Base-by-base conservation (phyloP, 2,888 invertebrate species). In the Drosophila algonquin region DNA sequence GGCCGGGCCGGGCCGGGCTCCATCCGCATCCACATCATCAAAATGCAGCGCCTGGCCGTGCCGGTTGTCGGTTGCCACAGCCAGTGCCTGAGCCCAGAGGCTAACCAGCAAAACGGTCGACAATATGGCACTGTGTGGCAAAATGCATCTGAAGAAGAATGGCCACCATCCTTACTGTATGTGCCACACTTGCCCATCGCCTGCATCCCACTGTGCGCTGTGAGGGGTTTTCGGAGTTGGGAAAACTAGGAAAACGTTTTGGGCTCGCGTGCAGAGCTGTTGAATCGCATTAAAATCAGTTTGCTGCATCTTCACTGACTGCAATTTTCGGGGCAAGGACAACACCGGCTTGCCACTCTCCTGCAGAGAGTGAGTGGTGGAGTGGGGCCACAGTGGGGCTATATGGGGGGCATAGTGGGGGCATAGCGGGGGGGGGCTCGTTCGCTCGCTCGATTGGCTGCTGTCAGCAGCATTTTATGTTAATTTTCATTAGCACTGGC, bases 391-490 rank as follows among this genome's bases (percentile, higher is more conserved):
- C 3, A 21, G 32, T 35, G 27, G 9, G 55, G 21, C 21, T 3
- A 21, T 7, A 21, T 12, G 7, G 40, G 35, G 24, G 21, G 0
- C 0, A 24, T 24, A 5, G 21, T 21, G 40, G 35, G 24, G 21
- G 4, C 3, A 24, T 5, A 5, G 21, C 3, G 24, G 24, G 24
- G 24, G 24, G 24, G 24, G 24, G 5, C 5, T 24, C 24, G 24
- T 5, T 24, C 24, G 24, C 53, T 73, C 81, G 88, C 86, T 86
- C 84, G 83, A 88, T 84, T 84, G 88, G 88, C 88, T 86, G 86
- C 87, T 88, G 85, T 88, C 85, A 85, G 85, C 85, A 83, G 79
- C 89, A 88, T 88, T 85, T 85, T 85, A 85, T 85, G 89, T 81
- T 85, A 85, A 85, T 85, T 85, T 85, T 88, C 85, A 85, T 88